Evolutionary conservation across 2,888 invertebrate genomes (phyloP), one percentile per base, ranked within the genome.

Genomic region (Mycogona germanica): DNA sequence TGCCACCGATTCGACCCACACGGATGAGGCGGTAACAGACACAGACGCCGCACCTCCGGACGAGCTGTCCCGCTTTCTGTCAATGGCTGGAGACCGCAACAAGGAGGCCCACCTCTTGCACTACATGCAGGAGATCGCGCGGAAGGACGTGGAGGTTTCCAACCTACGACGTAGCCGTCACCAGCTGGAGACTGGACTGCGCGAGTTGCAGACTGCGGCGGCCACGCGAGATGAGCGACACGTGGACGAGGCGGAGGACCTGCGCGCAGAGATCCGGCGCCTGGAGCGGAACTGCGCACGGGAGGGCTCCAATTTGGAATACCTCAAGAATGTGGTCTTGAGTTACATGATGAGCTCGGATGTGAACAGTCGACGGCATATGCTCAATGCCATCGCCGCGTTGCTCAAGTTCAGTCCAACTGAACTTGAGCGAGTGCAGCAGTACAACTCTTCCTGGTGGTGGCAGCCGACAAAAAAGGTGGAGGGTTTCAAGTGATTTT

Each of bases 341-440:
- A 84, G 86, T 58, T 91, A 82, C 66, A 73, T 91, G 30, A 75
- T 81, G 55, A 81, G 82, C 1, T 75, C 75, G 1, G 84, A 85
- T 67, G 68, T 74, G 30, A 77, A 76, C 2, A 82, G 82, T 1
- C 78, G 82, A 55, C 76, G 76, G 30, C 87, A 87, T 65, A 91
- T 91, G 86, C 68, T 91, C 19, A 91, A 89, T 70, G 91, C 91
- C 0, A 89, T 92, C 54, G 81, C 85, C 0, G 83, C 87, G 1
- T 84, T 89, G 0, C 71, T 91, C 3, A 82, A 86, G 66, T 87
- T 92, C 66, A 87, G 84, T 52, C 71, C 75, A 0, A 69, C 73
- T 14, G 91, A 91, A 69, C 78, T 77, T 63, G 77, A 76, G 53
- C 68, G 68, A 59, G 68, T 65, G 3, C 58, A 60, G 47, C 41